A percentile compares a stretch with the other conserved stretches of the same genome.
phyloP scores from a whole-genome alignment of 2,888 invertebrate genomes.

The Brenthis hecate region DNA sequence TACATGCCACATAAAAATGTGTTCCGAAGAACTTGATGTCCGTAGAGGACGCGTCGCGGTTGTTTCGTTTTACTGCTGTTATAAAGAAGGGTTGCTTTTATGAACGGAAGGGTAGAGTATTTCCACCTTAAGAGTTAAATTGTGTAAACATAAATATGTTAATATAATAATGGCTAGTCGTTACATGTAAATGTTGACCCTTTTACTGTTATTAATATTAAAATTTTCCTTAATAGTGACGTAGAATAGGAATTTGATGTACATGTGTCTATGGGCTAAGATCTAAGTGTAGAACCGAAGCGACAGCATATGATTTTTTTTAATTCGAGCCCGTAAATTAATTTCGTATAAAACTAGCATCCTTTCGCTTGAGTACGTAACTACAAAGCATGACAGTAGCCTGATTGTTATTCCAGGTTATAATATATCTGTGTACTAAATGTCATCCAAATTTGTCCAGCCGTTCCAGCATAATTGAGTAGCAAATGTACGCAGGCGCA shows the following conservation, averaged over 20 bases:
- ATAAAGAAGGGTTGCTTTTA: conserved; percentile 58
- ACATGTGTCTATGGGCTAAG: background rate
- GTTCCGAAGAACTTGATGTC: conserved; percentile 52
- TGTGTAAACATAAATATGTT: conserved; percentile 27
- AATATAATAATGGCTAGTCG: conserved; percentile 16
- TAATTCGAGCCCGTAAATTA: background rate
- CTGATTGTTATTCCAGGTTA: too few relatives aligned
- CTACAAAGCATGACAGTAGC: too few relatives aligned
- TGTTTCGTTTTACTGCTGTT: conserved; percentile 61
- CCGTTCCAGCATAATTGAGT: too few relatives aligned
- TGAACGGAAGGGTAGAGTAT: conserved; percentile 46
- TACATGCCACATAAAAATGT: conserved; percentile 51
- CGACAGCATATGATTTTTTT: background rate
- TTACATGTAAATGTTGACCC: conserved; percentile 13
- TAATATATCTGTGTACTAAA: too few relatives aligned
- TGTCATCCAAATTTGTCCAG: too few relatives aligned
- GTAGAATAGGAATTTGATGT: background rate
- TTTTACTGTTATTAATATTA: conserved; percentile 14
- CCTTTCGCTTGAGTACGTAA: too few relatives aligned
- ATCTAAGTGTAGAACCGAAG: conserved; percentile 3
- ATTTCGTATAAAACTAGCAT: too few relatives aligned
- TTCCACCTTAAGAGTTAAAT: conserved; percentile 33
- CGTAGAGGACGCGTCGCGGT: conserved; percentile 50
- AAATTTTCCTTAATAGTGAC: conserved; percentile 11
- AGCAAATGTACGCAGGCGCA: too few relatives aligned